A percentile compares a stretch with the other conserved stretches of the same genome.
Evolutionary conservation across 2,888 invertebrate species (phyloP).

Genomic region (Papilio elwesi): DNA sequence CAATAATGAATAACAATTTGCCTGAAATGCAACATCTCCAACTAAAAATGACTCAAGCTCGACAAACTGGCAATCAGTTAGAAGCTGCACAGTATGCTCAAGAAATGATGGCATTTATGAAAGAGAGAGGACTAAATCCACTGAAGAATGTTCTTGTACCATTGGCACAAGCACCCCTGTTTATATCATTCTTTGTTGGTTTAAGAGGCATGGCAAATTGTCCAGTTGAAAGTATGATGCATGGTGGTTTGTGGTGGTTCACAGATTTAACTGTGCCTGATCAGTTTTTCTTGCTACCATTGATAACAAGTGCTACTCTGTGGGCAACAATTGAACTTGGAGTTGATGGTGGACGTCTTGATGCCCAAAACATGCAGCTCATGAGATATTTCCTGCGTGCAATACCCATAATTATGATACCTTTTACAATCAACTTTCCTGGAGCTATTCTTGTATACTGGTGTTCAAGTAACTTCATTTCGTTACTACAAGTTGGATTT

Average conservation of each 20-base stretch:
- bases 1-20: constrained; percentile 92
- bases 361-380: constrained; percentile 86
- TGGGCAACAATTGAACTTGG: constrained; percentile 93
- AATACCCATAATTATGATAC: constrained; percentile 91
- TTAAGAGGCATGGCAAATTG: constrained; percentile 94
- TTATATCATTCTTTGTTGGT: constrained; percentile 95
- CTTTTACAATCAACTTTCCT: constrained; percentile 94
- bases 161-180: constrained; percentile 93
- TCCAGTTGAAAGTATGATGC: constrained; percentile 94
- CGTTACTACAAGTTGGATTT: constrained; percentile 91
- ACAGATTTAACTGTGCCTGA: constrained; percentile 95
- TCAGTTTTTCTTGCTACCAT: constrained; percentile 93
- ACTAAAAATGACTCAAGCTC: constrained; percentile 93
- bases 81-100: constrained; percentile 90
- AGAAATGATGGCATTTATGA: constrained; percentile 93
- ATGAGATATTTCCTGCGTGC: constrained; percentile 90
- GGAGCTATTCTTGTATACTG: constrained; percentile 95
- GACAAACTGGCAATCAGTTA: constrained; percentile 91
- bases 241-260: constrained; percentile 97
- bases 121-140: constrained; percentile 91
- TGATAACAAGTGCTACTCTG: constrained; percentile 93
- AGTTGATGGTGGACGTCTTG: constrained; percentile 88
- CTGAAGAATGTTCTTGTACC: constrained; percentile 91
- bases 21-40: constrained; percentile 94
- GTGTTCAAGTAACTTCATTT: constrained; percentile 94